phyloP scores from a whole-genome alignment of 2,113 vertebrate species.

The Mystacornis crossleyi region DNA sequence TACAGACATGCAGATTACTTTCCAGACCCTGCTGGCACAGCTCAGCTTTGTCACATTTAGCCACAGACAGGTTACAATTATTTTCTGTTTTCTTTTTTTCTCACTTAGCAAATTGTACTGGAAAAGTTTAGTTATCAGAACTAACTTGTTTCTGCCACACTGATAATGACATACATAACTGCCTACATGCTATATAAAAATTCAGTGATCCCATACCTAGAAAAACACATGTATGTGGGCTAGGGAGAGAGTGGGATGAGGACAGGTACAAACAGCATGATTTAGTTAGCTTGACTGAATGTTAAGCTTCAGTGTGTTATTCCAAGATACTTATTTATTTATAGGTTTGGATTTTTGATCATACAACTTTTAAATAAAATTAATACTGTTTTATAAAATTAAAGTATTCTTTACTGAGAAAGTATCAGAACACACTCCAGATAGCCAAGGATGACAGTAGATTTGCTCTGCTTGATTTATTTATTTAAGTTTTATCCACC shows the following conservation, averaged over 20 bases:
- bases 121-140: slow-evolving; percentile 8
- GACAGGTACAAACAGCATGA: slow-evolving; percentile 18
- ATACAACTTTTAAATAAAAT: not conserved
- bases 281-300: not conserved
- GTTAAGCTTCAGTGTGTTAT: not conserved
- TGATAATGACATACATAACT: slow-evolving; percentile 23
- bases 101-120: not conserved
- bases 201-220: slow-evolving; percentile 13
- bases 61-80: not conserved
- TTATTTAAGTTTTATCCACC: slow-evolving; percentile 5
- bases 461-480: slow-evolving; percentile 20
- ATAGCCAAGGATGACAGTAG: not conserved
- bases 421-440: not conserved
- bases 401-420: not conserved
- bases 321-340: not conserved
- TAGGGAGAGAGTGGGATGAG: slow-evolving; percentile 8
- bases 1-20: not conserved
- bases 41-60: not conserved
- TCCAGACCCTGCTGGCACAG: not conserved
- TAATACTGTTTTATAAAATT: not conserved
- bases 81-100: not conserved
- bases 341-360: not conserved
- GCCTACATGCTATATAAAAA: slow-evolving; percentile 42
- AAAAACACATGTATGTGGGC: slow-evolving; percentile 30
- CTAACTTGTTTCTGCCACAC: not conserved